Base-by-base conservation (phyloP, 2,113 vertebrate genomes). In the Ellobius talpinus region DNA sequence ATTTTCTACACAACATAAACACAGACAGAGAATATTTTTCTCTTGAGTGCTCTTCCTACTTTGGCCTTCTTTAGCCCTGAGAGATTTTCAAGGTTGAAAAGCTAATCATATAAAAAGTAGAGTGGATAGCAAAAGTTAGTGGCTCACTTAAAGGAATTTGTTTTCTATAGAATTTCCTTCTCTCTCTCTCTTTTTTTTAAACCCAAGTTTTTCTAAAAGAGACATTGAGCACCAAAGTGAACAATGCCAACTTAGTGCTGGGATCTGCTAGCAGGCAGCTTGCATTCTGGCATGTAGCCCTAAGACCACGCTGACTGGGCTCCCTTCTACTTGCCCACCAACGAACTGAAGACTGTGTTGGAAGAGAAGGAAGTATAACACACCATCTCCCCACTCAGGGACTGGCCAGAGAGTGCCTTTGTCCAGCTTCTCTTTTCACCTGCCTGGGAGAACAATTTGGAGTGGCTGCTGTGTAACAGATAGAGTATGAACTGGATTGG, bases 131-230 rank as follows among this genome's bases (percentile, higher is more conserved):
- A 26, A 9, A 61, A 94, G 66, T 47, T 39, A 36, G 6, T 4
- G 29, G 21, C 21, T 78, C 76, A 39, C 66, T 82, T 91, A 7
- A 89, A 47, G 77, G 39, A 50, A 47, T 93, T 79, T 26, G 47
- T 76, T 96, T 70, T 76, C 47, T 87, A n/a, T 45, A 68, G 47
- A 92, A 52, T 92, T 92, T 39, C 58, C 36, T 76, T 65, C 19
- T 42, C 26, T 7, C 72, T n/a, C 52, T 23, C 33, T 3, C 73
- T 47, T 47, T 21, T 58, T 21, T 58, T 21, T 58, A 4, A 21
- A 58, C 26, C 12, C 61, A 66, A 82, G 24, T 31, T 74, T 89
- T 89, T 66, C 58, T 82, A 66, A 86, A 50, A 55, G 45, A 86
- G 26, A 72, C 70, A 52, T 70, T 47, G 26, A 66, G n/a, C 24